phyloP scores from a whole-genome alignment of 35 echinoderm and acorn worm species.

The Hemicentrotus pulcherrimus region DNA sequence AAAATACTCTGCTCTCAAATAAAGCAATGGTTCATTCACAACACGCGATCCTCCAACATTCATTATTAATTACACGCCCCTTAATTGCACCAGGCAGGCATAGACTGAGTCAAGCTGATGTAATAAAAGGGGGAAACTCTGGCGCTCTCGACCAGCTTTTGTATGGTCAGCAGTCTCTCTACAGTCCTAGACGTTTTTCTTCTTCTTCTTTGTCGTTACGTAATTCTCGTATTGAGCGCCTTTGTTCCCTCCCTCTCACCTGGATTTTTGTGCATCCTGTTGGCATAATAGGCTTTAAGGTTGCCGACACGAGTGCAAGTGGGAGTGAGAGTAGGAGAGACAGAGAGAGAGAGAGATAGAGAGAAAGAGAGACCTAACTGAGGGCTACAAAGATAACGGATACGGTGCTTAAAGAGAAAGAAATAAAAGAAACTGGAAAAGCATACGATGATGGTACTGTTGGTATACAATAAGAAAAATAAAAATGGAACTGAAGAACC shows the following conservation, averaged over 20 bases:
- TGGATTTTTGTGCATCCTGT: neutral
- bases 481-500: neutral
- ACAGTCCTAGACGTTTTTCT: neutral
- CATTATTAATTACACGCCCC: constrained; percentile 3
- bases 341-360: neutral
- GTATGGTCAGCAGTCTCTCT: neutral
- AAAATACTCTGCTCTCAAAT: neutral
- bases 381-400: neutral
- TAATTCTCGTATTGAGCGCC: neutral
- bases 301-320: neutral
- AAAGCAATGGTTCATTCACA: neutral
- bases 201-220: neutral
- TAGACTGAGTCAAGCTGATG: neutral
- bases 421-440: neutral
- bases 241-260: neutral
- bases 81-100: neutral
- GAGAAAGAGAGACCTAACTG: neutral
- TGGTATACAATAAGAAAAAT: neutral
- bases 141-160: neutral
- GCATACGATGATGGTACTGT: neutral
- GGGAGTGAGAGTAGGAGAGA: neutral
- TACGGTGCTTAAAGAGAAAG: neutral
- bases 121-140: neutral
- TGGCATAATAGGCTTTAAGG: neutral
- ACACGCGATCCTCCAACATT: neutral